Evolutionary conservation across 1,140 invertebrate genomes (phyloP).

Genomic region (Galendromus occidentalis): DNA sequence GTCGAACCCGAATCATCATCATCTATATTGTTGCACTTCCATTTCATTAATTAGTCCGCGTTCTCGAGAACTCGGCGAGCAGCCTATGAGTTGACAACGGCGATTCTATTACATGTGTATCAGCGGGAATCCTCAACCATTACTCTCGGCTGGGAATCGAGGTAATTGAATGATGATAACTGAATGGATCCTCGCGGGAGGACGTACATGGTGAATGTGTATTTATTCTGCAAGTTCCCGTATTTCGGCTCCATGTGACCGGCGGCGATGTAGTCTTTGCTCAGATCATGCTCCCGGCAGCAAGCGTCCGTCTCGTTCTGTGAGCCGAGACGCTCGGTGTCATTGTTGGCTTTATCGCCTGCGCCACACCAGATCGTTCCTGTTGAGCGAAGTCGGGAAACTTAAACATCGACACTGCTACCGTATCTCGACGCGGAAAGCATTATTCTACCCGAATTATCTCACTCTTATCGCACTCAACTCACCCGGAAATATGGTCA

Average conservation of each 20-base stretch:
- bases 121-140: too few species aligned
- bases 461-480: not conserved
- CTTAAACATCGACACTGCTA: too few species aligned
- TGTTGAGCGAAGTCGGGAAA: not conserved
- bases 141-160: too few species aligned
- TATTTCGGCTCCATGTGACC: not conserved
- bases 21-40: too few species aligned
- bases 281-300: not conserved
- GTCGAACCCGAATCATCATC: too few species aligned
- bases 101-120: too few species aligned
- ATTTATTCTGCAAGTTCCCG: slow-evolving; percentile 2
- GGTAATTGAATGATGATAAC: too few species aligned
- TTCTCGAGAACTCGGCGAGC: too few species aligned
- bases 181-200: too few species aligned
- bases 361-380: slow-evolving; percentile 8
- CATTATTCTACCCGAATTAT: not conserved
- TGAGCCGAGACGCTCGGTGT: not conserved
- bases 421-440: too few species aligned
- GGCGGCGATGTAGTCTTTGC: not conserved
- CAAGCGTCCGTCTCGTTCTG: slow-evolving; percentile 4
- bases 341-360: slow-evolving; percentile 1
- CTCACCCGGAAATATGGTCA: not conserved
- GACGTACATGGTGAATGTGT: not conserved
- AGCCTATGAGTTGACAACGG: too few species aligned
- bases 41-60: too few species aligned